Evolutionary conservation across 2,888 invertebrate species (phyloP).

Genomic region (Apomyelois bistriatella): DNA sequence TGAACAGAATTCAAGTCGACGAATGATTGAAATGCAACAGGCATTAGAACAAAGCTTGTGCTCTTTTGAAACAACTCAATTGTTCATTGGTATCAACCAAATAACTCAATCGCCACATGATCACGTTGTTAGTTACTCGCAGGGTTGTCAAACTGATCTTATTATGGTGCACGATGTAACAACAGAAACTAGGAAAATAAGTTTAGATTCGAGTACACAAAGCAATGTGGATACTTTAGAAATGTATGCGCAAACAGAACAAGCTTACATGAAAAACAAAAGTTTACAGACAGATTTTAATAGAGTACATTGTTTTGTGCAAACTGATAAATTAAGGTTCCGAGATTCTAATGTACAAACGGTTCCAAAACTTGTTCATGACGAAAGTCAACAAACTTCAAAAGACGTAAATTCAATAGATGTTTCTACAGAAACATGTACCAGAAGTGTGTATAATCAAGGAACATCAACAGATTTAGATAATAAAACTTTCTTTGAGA

Average conservation of each 20-base stretch:
- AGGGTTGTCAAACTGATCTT: constrained; percentile 67
- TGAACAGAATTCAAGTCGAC: constrained; percentile 53
- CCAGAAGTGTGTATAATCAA: constrained; percentile 30
- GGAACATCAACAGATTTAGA: constrained; percentile 34
- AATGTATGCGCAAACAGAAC: constrained; percentile 65
- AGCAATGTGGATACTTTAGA: constrained; percentile 49
- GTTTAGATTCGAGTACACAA: constrained; percentile 62
- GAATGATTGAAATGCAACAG: constrained; percentile 68
- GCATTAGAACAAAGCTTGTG: constrained; percentile 62
- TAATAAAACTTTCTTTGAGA: constrained; percentile 23
- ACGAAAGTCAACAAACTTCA: constrained; percentile 47
- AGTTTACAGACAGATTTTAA: constrained; percentile 50
- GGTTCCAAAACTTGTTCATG: constrained; percentile 34
- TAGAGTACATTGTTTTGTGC: constrained; percentile 41
- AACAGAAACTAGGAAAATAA: constrained; percentile 61
- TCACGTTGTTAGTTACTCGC: constrained; percentile 48
- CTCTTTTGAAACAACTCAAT: constrained; percentile 53
- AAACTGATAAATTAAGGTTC: constrained; percentile 57
- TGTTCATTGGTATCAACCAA: constrained; percentile 62
- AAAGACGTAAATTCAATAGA: constrained; percentile 35
- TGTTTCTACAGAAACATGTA: constrained; percentile 44
- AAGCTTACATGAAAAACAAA: constrained; percentile 59
- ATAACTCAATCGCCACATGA: constrained; percentile 65
- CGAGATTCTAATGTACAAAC: constrained; percentile 54
- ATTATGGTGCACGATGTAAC: constrained; percentile 59